Percentiles rank a stretch among this genome's conserved stretches.
These are phyloP conservation scores for Zophobas morio DNA, from an alignment of 1,140 invertebrate species.

Conservation along the genomic window DNA sequence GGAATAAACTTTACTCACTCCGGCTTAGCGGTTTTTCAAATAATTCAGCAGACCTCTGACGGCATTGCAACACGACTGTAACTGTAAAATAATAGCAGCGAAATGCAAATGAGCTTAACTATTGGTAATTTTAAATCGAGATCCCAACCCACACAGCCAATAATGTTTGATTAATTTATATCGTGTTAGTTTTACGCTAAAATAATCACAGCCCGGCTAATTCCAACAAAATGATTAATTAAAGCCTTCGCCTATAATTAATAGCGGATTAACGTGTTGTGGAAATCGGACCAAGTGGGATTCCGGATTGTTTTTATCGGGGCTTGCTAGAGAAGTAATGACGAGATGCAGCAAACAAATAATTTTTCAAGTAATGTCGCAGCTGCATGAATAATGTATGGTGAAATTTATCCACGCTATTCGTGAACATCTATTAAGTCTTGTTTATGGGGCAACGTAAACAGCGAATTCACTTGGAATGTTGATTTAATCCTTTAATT, in stretches of 20 bases:
- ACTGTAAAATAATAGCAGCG: not conserved
- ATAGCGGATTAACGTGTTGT: not conserved
- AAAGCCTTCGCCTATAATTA: no score
- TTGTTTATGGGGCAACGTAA: conserved; percentile 31
- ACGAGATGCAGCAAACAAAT: not conserved
- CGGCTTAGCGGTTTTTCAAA: not conserved
- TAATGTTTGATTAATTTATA: not conserved
- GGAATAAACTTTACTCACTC: not conserved
- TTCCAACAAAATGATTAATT: no score
- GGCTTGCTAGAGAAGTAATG: not conserved
- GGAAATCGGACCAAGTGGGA: not conserved
- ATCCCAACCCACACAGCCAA: not conserved
- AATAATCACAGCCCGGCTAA: no score
- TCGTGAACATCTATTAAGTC: conserved; percentile 31
- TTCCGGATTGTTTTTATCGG: no score
- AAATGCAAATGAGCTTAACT: conserved; percentile 1
- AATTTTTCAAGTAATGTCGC: conserved; percentile 17
- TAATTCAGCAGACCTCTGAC: not conserved
- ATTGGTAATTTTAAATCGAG: not conserved
- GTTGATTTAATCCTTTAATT: conserved; percentile 36
- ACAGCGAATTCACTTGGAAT: conserved; percentile 20
- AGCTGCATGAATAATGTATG: conserved; percentile 22
- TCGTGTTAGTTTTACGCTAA: not conserved
- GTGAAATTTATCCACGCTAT: conserved; percentile 20
- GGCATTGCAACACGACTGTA: not conserved